Conservation (phyloP, 1,140 invertebrate genomes). For the Eubasilissa regina region DNA sequence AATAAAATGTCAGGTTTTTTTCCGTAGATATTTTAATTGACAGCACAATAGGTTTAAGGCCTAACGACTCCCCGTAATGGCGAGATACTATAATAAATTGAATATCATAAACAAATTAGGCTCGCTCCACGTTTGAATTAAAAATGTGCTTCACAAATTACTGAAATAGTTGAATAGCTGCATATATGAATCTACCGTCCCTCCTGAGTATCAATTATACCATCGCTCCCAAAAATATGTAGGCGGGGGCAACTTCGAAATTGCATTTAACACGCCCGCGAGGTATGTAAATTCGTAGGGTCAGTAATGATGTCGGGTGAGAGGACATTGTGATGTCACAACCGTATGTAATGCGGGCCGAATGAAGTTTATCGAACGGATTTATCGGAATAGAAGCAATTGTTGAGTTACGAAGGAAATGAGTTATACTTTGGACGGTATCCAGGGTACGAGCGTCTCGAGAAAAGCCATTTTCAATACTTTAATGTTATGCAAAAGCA, state of each 20-base stretch:
- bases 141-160: constrained; percentile 1
- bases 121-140: not conserved
- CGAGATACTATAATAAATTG: too few species aligned
- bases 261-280: constrained; percentile 13
- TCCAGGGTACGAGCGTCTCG: too few species aligned
- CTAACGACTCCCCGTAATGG: too few species aligned
- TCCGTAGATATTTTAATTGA: too few species aligned
- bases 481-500: too few species aligned
- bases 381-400: not conserved
- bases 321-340: not conserved
- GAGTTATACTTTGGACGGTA: not conserved
- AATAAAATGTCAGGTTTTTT: too few species aligned
- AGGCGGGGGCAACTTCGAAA: not conserved
- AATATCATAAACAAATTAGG: too few species aligned
- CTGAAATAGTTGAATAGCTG: not conserved
- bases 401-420: not conserved
- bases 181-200: not conserved
- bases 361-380: not conserved
- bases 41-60: too few species aligned
- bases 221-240: not conserved
- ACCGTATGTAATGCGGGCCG: not conserved
- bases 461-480: too few species aligned
- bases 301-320: not conserved
- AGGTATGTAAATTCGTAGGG: not conserved
- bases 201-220: not conserved